These are phyloP conservation scores for Villa cingulata DNA, from an alignment of 2,888 invertebrate species.

Conservation along the genomic window DNA sequence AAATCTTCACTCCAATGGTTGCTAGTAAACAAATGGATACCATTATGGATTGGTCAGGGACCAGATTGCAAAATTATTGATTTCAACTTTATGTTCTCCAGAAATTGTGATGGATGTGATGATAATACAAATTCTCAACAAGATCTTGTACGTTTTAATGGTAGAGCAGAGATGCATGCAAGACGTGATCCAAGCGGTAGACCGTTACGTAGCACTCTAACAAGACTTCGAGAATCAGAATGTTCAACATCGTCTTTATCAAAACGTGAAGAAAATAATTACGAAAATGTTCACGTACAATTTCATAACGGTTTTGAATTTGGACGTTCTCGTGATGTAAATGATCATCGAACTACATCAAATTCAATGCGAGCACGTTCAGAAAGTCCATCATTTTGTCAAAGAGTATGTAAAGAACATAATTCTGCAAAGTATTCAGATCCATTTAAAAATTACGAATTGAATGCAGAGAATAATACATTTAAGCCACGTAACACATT, in stretches of 20 bases:
- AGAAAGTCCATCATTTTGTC: slow-evolving; percentile 31
- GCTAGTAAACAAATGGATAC: slow-evolving; percentile 51
- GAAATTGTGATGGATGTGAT: slow-evolving; percentile 34
- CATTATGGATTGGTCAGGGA: slow-evolving; percentile 46
- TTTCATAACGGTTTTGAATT: slow-evolving; percentile 36
- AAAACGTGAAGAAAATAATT: slow-evolving; percentile 29
- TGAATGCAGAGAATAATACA: slow-evolving; percentile 31
- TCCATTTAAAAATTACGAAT: slow-evolving; percentile 32
- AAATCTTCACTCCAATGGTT: slow-evolving; percentile 52
- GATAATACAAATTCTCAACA: slow-evolving; percentile 22
- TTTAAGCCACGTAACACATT: slow-evolving; percentile 23
- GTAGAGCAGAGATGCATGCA: slow-evolving; percentile 24
- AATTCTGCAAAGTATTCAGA: slow-evolving; percentile 22
- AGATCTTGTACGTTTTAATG: slow-evolving; percentile 33
- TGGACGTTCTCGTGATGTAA: slow-evolving; percentile 30
- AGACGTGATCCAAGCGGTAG: slow-evolving; percentile 22
- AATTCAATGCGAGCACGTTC: slow-evolving; percentile 29
- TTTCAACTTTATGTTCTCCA: slow-evolving; percentile 38
- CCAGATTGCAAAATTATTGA: slow-evolving; percentile 40
- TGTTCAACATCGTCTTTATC: slow-evolving; percentile 4
- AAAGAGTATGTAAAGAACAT: slow-evolving; percentile 18
- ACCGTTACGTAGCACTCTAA: slow-evolving; percentile 28
- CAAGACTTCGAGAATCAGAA: slow-evolving; percentile 26
- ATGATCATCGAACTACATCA: slow-evolving; percentile 15
- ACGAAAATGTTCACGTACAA: slow-evolving; percentile 35